Evolutionary conservation across 92 coral and sea anemone genomes (phyloP).

Genomic region (Siderastrea radians): DNA sequence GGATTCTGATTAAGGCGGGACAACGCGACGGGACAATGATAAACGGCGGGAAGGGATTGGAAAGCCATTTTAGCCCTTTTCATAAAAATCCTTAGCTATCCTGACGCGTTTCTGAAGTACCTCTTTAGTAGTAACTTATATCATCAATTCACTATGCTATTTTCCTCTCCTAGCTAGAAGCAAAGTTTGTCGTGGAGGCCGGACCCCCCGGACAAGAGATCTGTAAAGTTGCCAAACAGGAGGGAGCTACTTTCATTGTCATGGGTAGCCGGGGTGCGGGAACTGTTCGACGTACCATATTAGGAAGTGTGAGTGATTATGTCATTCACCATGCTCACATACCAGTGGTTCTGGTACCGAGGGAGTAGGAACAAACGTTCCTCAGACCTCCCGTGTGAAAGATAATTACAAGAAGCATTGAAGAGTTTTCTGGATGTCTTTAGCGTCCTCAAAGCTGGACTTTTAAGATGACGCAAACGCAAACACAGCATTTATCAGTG

Average conservation of each 20-base stretch:
- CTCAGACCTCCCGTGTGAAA: slow-evolving; percentile 5
- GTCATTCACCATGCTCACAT: slow-evolving; percentile 72
- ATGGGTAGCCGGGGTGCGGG: slow-evolving; percentile 68
- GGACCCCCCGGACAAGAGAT: slow-evolving; percentile 59
- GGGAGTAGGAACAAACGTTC: slow-evolving; percentile 5
- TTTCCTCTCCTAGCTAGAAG: slow-evolving; percentile 36
- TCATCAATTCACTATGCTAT: background rate
- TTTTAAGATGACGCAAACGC: no score
- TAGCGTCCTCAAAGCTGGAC: background rate
- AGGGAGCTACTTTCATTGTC: slow-evolving; percentile 54
- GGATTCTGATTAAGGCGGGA: no score
- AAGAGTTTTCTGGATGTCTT: background rate
- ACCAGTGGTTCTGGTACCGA: slow-evolving; percentile 69
- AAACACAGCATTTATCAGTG: no score
- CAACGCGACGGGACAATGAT: no score
- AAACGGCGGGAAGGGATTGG: no score
- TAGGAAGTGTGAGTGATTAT: slow-evolving; percentile 76
- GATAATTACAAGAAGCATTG: background rate
- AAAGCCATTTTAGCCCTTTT: no score
- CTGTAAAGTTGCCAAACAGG: slow-evolving; percentile 33
- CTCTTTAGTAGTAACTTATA: no score
- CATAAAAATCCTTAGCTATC: no score
- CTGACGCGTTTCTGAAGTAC: no score
- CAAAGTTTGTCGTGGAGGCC: slow-evolving; percentile 42
- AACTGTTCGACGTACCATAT: slow-evolving; percentile 68